These are phyloP conservation scores for Takifugu rubripes DNA, from an alignment of 2,797 vertebrate genomes.

Conservation along the genomic window DNA sequence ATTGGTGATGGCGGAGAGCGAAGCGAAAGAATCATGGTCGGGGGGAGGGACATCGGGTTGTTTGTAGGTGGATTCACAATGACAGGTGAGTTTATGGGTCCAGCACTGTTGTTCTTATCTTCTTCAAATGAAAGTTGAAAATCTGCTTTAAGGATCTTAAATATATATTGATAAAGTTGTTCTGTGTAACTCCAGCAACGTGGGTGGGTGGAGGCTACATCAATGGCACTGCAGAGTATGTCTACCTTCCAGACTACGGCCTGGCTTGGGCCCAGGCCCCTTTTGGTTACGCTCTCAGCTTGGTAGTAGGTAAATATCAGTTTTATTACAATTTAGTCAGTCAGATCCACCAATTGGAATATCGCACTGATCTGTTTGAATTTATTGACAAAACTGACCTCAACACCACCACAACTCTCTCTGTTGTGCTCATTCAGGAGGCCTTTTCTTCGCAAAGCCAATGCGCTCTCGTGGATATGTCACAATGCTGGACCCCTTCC, in stretches of 20 bases:
- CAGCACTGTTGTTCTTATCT: too few species aligned
- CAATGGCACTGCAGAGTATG: conserved; percentile 96
- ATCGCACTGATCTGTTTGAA: too few species aligned
- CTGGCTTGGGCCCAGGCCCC: conserved; percentile 98
- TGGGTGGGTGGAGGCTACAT: conserved; percentile 99
- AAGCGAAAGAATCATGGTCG: conserved; percentile 93
- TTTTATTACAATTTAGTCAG: background rate
- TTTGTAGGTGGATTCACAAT: conserved; percentile 97
- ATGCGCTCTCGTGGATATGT: conserved; percentile 95
- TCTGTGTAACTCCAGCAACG: conserved; percentile 79
- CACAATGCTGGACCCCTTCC: conserved; percentile 98
- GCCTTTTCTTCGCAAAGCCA: conserved; percentile 96
- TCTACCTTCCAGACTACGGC: conserved; percentile 89
- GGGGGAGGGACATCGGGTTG: conserved; percentile 93
- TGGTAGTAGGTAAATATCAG: conserved; percentile 86
- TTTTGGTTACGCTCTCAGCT: conserved; percentile 94
- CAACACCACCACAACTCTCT: too few species aligned
- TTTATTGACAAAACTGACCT: too few species aligned
- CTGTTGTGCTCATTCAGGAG: conserved; percentile 72
- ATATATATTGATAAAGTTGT: too few species aligned
- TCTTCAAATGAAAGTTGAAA: too few species aligned
- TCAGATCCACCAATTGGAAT: too few species aligned
- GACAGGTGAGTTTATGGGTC: conserved; percentile 79
- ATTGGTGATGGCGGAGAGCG: conserved; percentile 73
- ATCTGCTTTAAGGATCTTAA: too few species aligned